phyloP scores from a whole-genome alignment of 2,797 vertebrate genomes.

The Geotrypetes seraphini region DNA sequence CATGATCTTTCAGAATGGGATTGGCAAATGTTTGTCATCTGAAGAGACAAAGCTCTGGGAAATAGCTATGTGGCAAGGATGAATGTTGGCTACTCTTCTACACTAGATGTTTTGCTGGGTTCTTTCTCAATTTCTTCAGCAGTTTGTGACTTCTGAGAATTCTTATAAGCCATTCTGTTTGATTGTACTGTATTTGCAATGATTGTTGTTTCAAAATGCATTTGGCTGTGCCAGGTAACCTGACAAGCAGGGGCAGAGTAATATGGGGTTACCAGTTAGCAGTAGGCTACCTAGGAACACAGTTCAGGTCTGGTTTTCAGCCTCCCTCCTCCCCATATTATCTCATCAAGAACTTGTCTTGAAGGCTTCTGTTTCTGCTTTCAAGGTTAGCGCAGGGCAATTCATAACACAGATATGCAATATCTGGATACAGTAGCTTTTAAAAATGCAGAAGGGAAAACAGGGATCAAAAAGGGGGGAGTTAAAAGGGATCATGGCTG shows the following conservation, averaged over 20 bases:
- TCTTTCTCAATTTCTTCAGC: conserved; percentile 21
- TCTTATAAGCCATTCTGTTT: conserved; percentile 25
- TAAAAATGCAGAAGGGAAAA: conserved; percentile 3
- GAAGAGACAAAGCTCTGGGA: too few species aligned
- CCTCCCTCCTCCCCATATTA: conserved; percentile 4
- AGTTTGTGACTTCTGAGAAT: conserved; percentile 13
- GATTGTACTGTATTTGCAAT: conserved; percentile 17
- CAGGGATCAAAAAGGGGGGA: not conserved
- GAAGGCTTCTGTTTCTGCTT: conserved; percentile 31
- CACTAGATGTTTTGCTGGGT: conserved; percentile 14
- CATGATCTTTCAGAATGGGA: too few species aligned
- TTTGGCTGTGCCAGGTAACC: conserved; percentile 7
- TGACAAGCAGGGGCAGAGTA: not conserved
- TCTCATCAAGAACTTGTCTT: conserved; percentile 29
- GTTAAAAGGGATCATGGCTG: not conserved
- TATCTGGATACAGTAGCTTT: conserved; percentile 14
- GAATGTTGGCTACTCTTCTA: too few species aligned
- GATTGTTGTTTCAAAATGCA: conserved; percentile 14
- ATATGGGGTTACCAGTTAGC: not conserved
- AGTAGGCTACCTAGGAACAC: conserved; percentile 12
- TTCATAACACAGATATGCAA: conserved; percentile 30
- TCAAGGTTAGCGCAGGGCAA: conserved; percentile 34
- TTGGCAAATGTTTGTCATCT: too few species aligned
- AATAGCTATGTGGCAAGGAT: too few species aligned
- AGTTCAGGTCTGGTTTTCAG: too few species aligned